phyloP scores from a whole-genome alignment of 2,113 vertebrate species.

The Mola mola region DNA sequence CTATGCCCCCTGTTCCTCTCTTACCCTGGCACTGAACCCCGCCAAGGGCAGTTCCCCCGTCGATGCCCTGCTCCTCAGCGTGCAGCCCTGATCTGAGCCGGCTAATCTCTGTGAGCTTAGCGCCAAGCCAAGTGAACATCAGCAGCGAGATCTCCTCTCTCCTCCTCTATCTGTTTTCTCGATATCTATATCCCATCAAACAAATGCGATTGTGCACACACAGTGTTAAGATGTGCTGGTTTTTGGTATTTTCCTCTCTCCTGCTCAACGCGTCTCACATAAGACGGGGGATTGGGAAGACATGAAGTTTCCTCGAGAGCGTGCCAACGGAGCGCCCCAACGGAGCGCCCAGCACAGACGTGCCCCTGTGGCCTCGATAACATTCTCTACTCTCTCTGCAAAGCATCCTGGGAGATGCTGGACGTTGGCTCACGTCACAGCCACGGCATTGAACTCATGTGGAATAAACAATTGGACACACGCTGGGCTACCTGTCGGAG shows the following conservation, averaged over 20 bases:
- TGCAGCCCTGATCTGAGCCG: slow-evolving; percentile 44
- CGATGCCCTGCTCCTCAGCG: slow-evolving; percentile 22
- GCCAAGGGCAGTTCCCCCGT: slow-evolving; percentile 45
- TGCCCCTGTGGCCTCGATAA: slow-evolving; percentile 55
- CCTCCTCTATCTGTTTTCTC: slow-evolving; percentile 38
- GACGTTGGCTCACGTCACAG: slow-evolving; percentile 29
- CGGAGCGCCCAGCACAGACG: slow-evolving; percentile 47
- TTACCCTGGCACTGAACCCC: slow-evolving; percentile 66
- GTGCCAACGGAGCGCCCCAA: slow-evolving; percentile 36
- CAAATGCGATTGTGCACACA: slow-evolving; percentile 39
- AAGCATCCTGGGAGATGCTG: too few relatives aligned
- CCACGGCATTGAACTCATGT: slow-evolving; percentile 20
- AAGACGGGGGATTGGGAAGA: slow-evolving; percentile 61
- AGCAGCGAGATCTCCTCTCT: slow-evolving; percentile 45
- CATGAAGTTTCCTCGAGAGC: slow-evolving; percentile 55
- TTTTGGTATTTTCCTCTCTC: slow-evolving; percentile 45
- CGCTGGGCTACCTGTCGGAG: slow-evolving; percentile 29
- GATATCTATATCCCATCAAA: slow-evolving; percentile 59
- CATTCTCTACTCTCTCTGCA: too few relatives aligned
- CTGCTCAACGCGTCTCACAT: slow-evolving; percentile 64
- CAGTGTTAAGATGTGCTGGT: slow-evolving; percentile 50
- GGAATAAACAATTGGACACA: slow-evolving; percentile 37
- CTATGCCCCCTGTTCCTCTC: slow-evolving; percentile 24
- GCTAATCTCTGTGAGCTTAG: slow-evolving; percentile 72
- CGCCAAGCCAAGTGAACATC: slow-evolving; percentile 47